Evolutionary conservation across 2,888 invertebrate species (phyloP).

Genomic region (Chydorus sphaericus): DNA sequence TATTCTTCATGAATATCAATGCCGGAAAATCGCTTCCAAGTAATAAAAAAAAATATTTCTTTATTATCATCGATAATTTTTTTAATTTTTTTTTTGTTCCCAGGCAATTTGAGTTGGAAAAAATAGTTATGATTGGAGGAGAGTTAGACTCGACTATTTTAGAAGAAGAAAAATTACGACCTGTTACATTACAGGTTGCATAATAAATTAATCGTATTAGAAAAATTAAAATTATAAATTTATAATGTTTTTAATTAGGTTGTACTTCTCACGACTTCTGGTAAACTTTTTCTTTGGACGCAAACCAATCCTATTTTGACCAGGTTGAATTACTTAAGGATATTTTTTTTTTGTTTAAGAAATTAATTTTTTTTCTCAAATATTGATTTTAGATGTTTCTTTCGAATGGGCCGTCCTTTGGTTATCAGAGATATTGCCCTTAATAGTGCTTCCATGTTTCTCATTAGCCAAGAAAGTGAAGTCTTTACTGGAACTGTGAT

Average conservation of each 20-base stretch:
- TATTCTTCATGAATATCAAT: constrained; percentile 50
- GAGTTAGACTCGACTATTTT: constrained; percentile 33
- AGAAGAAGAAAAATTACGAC: background rate
- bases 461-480: constrained; percentile 50
- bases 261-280: constrained; percentile 42
- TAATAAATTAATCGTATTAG: background rate
- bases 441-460: constrained; percentile 41
- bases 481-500: constrained; percentile 41
- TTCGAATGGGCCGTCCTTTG: constrained; percentile 43
- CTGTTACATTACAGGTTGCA: background rate
- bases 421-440: constrained; percentile 41
- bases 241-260: constrained; percentile 32
- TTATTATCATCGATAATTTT: constrained; percentile 2
- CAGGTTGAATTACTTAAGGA: constrained; percentile 16
- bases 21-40: constrained; percentile 50
- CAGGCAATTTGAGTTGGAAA: constrained; percentile 29
- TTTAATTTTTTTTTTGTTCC: constrained; percentile 19
- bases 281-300: constrained; percentile 51
- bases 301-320: constrained; percentile 33
- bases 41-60: constrained; percentile 21
- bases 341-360: background rate
- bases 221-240: background rate
- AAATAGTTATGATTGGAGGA: constrained; percentile 38
- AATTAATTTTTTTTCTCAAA: background rate
- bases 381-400: constrained; percentile 37